Evolutionary conservation across 1,140 invertebrate species (phyloP).

Genomic region (Phymastichus coffea): DNA sequence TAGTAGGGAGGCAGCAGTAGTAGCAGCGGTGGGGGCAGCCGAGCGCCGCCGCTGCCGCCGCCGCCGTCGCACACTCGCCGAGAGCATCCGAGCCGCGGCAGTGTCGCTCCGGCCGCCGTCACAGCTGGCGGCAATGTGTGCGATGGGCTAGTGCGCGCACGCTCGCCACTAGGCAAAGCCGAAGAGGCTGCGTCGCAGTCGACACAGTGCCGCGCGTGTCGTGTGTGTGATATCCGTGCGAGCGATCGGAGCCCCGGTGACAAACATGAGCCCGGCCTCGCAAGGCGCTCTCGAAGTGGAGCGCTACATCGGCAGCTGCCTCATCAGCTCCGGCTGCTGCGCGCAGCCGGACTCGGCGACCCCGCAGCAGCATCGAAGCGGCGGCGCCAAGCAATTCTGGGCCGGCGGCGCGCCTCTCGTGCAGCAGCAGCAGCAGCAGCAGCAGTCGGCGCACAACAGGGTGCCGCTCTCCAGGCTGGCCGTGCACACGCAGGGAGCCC

Average conservation of each 20-base stretch:
- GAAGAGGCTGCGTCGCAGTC: too few species aligned
- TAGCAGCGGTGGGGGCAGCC: conserved; percentile 16
- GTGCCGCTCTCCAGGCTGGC: conserved; percentile 66
- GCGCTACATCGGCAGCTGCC: conserved; percentile 66
- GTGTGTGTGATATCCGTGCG: too few species aligned
- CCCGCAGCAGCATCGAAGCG: conserved; percentile 34
- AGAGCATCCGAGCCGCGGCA: conserved; percentile 34
- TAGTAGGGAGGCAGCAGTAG: conserved; percentile 17
- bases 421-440: conserved; percentile 35
- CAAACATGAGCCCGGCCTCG: conserved; percentile 68
- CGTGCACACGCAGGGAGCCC: conserved; percentile 75
- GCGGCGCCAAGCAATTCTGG: conserved; percentile 53
- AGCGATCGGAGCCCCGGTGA: too few species aligned
- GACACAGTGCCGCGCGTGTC: not conserved
- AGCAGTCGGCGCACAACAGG: conserved; percentile 44
- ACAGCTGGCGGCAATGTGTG: conserved; percentile 35
- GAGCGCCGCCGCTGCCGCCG: conserved; percentile 19
- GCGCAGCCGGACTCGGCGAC: conserved; percentile 3
- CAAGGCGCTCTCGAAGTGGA: conserved; percentile 63
- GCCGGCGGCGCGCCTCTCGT: conserved; percentile 67
- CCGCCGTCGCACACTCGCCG: conserved; percentile 41
- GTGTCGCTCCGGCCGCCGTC: conserved; percentile 50
- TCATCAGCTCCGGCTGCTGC: conserved; percentile 56
- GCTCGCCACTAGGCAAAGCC: too few species aligned
- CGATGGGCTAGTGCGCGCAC: not conserved